phyloP scores from a whole-genome alignment of 2,113 vertebrate species.

The Phylloscopus trochilus region DNA sequence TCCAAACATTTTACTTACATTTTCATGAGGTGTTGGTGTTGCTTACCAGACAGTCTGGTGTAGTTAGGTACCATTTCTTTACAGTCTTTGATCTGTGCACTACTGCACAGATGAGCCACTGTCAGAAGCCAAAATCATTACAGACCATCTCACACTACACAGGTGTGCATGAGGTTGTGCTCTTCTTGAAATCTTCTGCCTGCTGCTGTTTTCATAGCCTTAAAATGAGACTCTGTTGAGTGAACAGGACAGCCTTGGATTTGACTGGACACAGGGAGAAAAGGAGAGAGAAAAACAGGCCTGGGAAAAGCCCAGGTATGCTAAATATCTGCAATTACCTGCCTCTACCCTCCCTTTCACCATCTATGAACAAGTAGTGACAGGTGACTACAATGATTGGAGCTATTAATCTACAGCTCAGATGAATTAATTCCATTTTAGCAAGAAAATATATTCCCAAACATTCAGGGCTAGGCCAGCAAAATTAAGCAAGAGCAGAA shows the following conservation, averaged over 20 bases:
- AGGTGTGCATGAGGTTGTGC: neutral
- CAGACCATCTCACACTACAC: neutral
- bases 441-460: neutral
- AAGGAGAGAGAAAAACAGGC: constrained; percentile 8
- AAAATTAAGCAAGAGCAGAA: neutral
- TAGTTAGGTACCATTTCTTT: constrained; percentile 10
- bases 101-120: constrained; percentile 5
- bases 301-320: constrained; percentile 21
- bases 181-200: constrained; percentile 20
- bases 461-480: neutral
- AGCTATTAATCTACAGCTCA: neutral
- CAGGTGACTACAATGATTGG: neutral
- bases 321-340: constrained; percentile 20
- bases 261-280: constrained; percentile 15
- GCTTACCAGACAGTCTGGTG: constrained; percentile 12
- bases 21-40: constrained; percentile 51
- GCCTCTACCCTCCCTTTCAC: constrained; percentile 10
- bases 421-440: constrained; percentile 2
- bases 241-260: neutral
- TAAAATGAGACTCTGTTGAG: neutral
- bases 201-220: neutral
- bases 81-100: constrained; percentile 28
- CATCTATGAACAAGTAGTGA: constrained; percentile 30
- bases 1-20: neutral
- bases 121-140: constrained; percentile 36